Base-by-base conservation (phyloP, 2,797 vertebrate species). In the Phalanger gymnotis region DNA sequence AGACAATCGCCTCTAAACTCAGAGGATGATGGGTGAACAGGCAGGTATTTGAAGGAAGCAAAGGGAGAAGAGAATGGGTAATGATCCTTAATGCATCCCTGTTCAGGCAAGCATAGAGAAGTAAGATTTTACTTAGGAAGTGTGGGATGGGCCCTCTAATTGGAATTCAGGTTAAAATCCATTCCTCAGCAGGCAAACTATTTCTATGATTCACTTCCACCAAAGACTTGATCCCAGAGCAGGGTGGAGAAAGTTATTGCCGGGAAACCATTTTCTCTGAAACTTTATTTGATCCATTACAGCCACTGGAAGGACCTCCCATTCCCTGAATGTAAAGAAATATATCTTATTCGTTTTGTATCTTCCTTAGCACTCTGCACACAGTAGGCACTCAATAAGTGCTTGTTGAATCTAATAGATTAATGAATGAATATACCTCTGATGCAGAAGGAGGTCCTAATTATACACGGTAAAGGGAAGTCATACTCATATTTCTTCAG, bases 221-320 rank as follows among this genome's bases (percentile, higher is more conserved):
- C 53, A 81, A 94, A 47, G 53, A 93, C 91, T 66, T 61, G 57
- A 51, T 92, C 54, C 57, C 61, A 2, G 6, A 92, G 91, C 58
- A 30, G 54, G 93, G 91, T 94, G 56, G 52, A 57, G n/a, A 27
- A 92, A 96, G 92, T 90, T n/a, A 91, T 73, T 93, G 96, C n/a
- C 92, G 96, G 90, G 73, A 89, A 56, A 27, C 40, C 56, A 81
- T 96, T 94, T 90, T 27, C 92, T 95, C 92, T 55, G 47, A 94
- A 95, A 93, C 7, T 40, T 51, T 89, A 53, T n/a, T 34, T 16
- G 47, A 52, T 34, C 93, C 54, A 66, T n/a, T 16, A 34, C 19
- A 66, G 61, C 34, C 61, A 66, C 28, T 30, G 56, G 30, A 66
- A 73, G n/a, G 40, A 73, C n/a, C 66, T 25, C 66, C 66, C 91